Conservation (phyloP, 2,888 invertebrate species). For the Ormyrus pomaceus region DNA sequence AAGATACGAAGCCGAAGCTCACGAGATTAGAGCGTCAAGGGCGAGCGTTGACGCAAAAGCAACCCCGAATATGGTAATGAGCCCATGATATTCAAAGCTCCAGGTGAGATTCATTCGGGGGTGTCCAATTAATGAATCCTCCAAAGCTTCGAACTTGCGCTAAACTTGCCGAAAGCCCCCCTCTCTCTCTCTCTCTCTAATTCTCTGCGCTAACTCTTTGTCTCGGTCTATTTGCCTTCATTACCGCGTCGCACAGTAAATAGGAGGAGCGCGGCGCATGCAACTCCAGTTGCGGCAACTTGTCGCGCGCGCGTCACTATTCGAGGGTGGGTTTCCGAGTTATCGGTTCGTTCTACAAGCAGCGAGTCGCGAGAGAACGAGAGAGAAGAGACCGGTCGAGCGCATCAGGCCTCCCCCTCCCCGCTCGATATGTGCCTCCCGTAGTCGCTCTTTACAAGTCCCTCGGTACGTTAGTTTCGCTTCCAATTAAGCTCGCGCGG, state of each 20-base stretch:
- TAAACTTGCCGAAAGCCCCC: background rate
- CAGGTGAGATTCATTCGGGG: slow-evolving; percentile 13
- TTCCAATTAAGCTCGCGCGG: slow-evolving; percentile 43
- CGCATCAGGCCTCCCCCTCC: background rate
- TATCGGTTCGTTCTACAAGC: background rate
- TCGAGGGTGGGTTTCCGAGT: background rate
- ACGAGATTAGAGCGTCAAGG: background rate
- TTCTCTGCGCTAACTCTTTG: background rate
- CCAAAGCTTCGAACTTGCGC: slow-evolving; percentile 9
- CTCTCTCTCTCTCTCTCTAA: slow-evolving; percentile 2
- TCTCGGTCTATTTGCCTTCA: slow-evolving; percentile 23
- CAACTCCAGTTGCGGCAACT: background rate
- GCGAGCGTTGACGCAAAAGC: background rate
- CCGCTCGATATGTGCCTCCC: background rate
- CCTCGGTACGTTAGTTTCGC: slow-evolving; percentile 19
- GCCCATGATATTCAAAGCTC: slow-evolving; percentile 34
- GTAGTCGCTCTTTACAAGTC: background rate
- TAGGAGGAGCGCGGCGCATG: background rate
- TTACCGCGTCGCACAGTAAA: background rate
- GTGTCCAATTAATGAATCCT: slow-evolving; percentile 42
- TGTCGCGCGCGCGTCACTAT: background rate
- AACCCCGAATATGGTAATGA: slow-evolving; percentile 35
- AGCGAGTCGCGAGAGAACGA: background rate
- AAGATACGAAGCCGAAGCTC: too few relatives aligned
- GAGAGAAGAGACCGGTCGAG: background rate